phyloP scores from a whole-genome alignment of 2,888 invertebrate genomes.

The Cheilosia vulpina region DNA sequence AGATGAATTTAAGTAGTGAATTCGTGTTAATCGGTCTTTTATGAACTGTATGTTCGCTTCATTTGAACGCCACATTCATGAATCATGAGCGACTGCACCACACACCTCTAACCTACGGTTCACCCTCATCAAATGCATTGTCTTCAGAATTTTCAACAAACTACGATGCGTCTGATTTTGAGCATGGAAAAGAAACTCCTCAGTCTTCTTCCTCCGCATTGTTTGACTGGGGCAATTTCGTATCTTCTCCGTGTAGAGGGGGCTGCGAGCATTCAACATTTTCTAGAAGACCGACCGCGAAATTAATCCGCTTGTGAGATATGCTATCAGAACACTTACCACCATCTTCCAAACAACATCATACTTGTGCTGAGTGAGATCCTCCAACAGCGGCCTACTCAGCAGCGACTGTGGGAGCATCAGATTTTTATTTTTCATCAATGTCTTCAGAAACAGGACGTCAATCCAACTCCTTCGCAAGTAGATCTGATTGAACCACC shows the following conservation, averaged over 20 bases:
- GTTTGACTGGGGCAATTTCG: constrained; percentile 77
- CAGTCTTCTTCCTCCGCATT: constrained; percentile 76
- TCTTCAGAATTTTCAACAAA: constrained; percentile 79
- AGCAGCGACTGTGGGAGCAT: constrained; percentile 78
- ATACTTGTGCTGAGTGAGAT: constrained; percentile 78
- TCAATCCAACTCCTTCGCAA: constrained; percentile 80
- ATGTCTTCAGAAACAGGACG: constrained; percentile 78
- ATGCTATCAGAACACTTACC: constrained; percentile 74
- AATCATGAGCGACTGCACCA: neutral
- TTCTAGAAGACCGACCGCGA: constrained; percentile 76
- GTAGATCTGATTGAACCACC: constrained; percentile 80
- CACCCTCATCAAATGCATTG: constrained; percentile 77
- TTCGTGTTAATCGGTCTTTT: no score
- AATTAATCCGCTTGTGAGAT: neutral
- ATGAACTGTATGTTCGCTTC: no score
- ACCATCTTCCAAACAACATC: constrained; percentile 78
- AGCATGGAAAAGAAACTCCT: constrained; percentile 78
- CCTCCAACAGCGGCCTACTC: constrained; percentile 76
- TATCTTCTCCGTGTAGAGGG: constrained; percentile 79
- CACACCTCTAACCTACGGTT: constrained; percentile 77
- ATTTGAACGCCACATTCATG: no score
- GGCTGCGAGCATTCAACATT: constrained; percentile 81
- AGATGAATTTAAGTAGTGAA: no score
- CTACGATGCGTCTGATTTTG: constrained; percentile 81
- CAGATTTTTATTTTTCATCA: constrained; percentile 78